A percentile compares a stretch with the other conserved stretches of the same genome.
Conservation (phyloP, 1,140 invertebrate genomes). For the Thaumetopoea pityocampa region DNA sequence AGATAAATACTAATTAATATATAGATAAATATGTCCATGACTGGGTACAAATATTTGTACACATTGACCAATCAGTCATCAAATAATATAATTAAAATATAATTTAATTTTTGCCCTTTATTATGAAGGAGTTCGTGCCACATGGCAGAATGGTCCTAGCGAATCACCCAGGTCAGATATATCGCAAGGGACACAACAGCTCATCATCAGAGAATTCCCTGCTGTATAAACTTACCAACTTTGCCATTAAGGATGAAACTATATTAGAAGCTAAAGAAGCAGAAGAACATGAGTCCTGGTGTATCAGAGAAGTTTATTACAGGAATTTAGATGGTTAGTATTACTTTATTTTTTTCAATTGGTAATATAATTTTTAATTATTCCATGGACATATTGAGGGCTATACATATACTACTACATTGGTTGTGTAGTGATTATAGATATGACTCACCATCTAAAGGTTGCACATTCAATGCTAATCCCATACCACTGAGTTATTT, state of each 20-base stretch:
- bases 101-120: slow-evolving; percentile 1
- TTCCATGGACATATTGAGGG: too few relatives aligned
- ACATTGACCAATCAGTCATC: not conserved
- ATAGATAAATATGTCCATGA: too few relatives aligned
- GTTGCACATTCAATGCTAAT: too few relatives aligned
- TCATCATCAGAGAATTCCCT: slow-evolving; percentile 77
- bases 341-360: slow-evolving; percentile 13
- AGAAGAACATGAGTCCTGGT: slow-evolving; percentile 82
- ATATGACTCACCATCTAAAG: too few relatives aligned
- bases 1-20: too few relatives aligned
- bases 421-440: too few relatives aligned
- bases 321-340: slow-evolving; percentile 41
- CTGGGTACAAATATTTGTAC: too few relatives aligned
- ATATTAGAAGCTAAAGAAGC: slow-evolving; percentile 51
- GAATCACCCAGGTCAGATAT: slow-evolving; percentile 84
- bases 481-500: too few relatives aligned
- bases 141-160: slow-evolving; percentile 88
- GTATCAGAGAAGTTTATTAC: slow-evolving; percentile 77
- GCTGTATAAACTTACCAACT: slow-evolving; percentile 83
- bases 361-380: too few relatives aligned
- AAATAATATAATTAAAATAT: too few relatives aligned
- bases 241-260: slow-evolving; percentile 81
- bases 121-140: slow-evolving; percentile 89
- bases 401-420: too few relatives aligned
- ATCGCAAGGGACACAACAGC: slow-evolving; percentile 51